Evolutionary conservation across 1,140 invertebrate species (phyloP).

Genomic region (Nephotettix cincticeps): DNA sequence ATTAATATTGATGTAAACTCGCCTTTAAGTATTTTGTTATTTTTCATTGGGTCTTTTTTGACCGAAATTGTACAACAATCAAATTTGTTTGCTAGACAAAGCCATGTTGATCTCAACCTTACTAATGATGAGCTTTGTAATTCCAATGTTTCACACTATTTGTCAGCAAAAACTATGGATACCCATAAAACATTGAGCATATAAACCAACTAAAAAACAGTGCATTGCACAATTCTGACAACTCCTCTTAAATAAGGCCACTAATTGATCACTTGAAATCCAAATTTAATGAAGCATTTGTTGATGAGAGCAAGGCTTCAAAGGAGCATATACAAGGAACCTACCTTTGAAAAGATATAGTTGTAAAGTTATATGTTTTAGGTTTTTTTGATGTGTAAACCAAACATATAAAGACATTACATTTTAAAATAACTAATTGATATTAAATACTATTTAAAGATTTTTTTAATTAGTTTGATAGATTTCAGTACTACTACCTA

Average conservation of each 20-base stretch:
- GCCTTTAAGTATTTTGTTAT: not conserved
- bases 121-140: not conserved
- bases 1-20: not conserved
- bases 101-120: not conserved
- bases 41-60: not conserved
- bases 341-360: too few relatives aligned
- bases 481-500: too few relatives aligned
- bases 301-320: not conserved
- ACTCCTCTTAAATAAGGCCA: not conserved
- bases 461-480: too few relatives aligned
- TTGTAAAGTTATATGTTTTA: too few relatives aligned
- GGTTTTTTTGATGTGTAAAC: too few relatives aligned
- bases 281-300: not conserved
- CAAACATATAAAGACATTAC: too few relatives aligned
- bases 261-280: not conserved
- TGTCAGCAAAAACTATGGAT: not conserved
- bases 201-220: not conserved
- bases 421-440: too few relatives aligned
- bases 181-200: not conserved
- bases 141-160: not conserved
- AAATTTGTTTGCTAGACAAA: not conserved
- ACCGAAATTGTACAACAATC: not conserved
- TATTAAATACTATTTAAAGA: too few relatives aligned
- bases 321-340: too few relatives aligned
- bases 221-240: not conserved